A percentile compares a stretch with the other conserved stretches of the same genome.
These are phyloP conservation scores for Psylliodes chrysocephalus DNA, from an alignment of 2,888 invertebrate genomes.

Conservation along the genomic window DNA sequence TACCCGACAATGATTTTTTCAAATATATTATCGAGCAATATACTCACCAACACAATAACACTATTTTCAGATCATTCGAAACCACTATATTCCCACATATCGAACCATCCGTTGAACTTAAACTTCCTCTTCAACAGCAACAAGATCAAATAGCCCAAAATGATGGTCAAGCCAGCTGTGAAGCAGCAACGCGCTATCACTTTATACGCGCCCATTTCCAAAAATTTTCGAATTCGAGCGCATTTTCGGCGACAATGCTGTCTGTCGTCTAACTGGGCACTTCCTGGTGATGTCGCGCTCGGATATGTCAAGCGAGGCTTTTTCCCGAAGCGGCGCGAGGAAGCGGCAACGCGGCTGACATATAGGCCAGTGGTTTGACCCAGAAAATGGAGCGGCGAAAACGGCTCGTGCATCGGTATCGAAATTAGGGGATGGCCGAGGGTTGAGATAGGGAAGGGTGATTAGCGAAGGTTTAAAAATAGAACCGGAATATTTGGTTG, in stretches of 20 bases:
- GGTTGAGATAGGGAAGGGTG: background rate
- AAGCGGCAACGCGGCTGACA: conserved; percentile 15
- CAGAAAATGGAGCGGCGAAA: conserved; percentile 8
- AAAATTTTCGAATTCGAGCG: background rate
- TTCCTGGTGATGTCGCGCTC: conserved; percentile 2
- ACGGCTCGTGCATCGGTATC: too few relatives aligned
- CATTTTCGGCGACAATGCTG: conserved; percentile 10
- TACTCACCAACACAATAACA: conserved; percentile 8
- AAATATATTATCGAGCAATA: background rate
- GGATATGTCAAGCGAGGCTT: background rate
- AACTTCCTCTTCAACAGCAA: conserved; percentile 61
- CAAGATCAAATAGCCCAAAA: conserved; percentile 59
- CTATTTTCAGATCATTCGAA: background rate
- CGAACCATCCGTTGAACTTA: conserved; percentile 55
- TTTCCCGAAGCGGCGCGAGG: background rate
- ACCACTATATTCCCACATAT: conserved; percentile 29
- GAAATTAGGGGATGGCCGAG: too few relatives aligned
- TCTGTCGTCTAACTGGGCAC: conserved; percentile 1
- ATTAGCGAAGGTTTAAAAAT: too few relatives aligned
- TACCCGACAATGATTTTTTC: background rate
- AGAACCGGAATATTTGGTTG: too few relatives aligned
- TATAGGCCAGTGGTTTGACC: conserved; percentile 22
- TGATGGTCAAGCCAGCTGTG: conserved; percentile 58
- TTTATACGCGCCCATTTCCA: conserved; percentile 52
- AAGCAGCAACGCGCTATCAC: conserved; percentile 60